phyloP scores from a whole-genome alignment of 2,888 invertebrate genomes.

The Drosophila kambysellisi region DNA sequence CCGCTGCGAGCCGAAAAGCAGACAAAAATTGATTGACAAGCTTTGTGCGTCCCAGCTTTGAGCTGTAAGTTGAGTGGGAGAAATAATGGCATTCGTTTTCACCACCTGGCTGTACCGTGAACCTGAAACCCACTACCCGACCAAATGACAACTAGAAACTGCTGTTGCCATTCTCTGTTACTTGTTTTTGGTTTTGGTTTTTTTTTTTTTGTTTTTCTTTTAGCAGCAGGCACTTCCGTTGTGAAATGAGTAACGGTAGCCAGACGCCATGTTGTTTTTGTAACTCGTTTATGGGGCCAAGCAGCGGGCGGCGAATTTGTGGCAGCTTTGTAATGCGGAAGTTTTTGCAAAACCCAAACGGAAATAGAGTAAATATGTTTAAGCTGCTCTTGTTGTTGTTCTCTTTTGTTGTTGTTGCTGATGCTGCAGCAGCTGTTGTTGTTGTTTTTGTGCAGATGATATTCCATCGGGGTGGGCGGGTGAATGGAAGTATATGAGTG shows the following conservation, averaged over 20 bases:
- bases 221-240: conserved; percentile 75
- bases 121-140: conserved; percentile 17
- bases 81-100: conserved; percentile 24
- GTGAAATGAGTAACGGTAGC: conserved; percentile 61
- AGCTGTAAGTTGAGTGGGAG: conserved; percentile 4
- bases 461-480: conserved; percentile 1
- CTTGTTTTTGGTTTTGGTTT: conserved; percentile 15
- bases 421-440: neutral
- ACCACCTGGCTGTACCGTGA: conserved; percentile 41
- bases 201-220: conserved; percentile 24
- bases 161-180: conserved; percentile 34
- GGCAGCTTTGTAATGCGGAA: conserved; percentile 80
- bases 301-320: conserved; percentile 66
- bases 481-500: neutral
- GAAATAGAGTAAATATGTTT: conserved; percentile 80
- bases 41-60: conserved; percentile 54
- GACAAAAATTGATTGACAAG: conserved; percentile 78
- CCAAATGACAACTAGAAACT: conserved; percentile 30
- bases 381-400: conserved; percentile 62
- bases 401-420: conserved; percentile 22
- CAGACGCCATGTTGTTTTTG: conserved; percentile 49
- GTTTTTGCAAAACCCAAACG: conserved; percentile 80
- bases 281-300: conserved; percentile 4
- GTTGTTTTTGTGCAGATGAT: conserved; percentile 28
- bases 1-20: conserved; percentile 36